Percentiles rank a stretch among this genome's conserved stretches.
Evolutionary conservation across 2,797 vertebrate species (phyloP).

Genomic region (Galagoides demidoff): DNA sequence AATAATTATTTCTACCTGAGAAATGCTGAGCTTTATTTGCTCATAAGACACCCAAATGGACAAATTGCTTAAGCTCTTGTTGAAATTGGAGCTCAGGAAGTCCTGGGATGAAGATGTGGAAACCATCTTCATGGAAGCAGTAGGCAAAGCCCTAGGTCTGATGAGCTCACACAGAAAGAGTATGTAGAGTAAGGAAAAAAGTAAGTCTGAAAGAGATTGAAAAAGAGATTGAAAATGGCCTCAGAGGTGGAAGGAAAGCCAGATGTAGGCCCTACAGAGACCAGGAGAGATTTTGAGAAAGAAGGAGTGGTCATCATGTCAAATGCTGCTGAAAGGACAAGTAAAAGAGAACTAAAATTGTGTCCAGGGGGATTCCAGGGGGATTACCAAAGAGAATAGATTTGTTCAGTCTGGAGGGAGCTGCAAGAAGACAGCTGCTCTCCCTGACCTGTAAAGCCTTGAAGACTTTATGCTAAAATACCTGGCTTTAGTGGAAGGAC

Average conservation of each 20-base stretch:
- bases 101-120: background rate
- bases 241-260: background rate
- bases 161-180: background rate
- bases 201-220: background rate
- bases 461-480: background rate
- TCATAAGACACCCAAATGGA: background rate
- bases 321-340: background rate
- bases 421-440: background rate
- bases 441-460: background rate
- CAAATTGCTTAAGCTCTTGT: background rate
- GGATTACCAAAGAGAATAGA: background rate
- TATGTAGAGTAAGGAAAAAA: background rate
- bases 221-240: background rate
- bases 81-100: background rate
- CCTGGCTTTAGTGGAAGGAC: background rate
- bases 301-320: background rate
- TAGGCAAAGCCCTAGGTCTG: background rate
- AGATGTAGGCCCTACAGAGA: background rate
- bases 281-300: background rate
- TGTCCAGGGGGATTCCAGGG: background rate
- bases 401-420: background rate
- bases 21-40: conserved; percentile 18
- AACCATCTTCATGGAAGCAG: background rate
- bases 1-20: conserved; percentile 45
- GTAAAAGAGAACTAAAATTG: background rate